Evolutionary conservation across 2,888 invertebrate genomes (phyloP).

Genomic region (Bimastos eiseni): DNA sequence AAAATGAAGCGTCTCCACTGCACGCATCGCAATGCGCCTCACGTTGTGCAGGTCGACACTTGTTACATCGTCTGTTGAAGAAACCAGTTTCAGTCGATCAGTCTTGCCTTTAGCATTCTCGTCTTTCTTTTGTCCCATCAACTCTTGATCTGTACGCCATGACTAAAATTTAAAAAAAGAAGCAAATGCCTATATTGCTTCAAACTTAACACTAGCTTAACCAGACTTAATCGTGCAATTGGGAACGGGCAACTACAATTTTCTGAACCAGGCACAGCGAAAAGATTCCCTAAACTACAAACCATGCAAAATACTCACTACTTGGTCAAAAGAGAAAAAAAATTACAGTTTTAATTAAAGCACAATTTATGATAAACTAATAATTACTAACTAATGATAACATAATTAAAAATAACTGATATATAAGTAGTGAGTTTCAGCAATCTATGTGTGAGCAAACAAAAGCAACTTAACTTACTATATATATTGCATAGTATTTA

Average conservation of each 20-base stretch:
- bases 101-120: not conserved
- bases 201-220: too few species aligned
- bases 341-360: not conserved
- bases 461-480: too few species aligned
- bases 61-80: slow-evolving; percentile 55
- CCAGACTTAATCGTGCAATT: too few species aligned
- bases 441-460: too few species aligned
- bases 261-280: too few species aligned
- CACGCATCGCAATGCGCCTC: slow-evolving; percentile 51
- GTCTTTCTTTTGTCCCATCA: not conserved
- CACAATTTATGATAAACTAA: not conserved
- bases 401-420: not conserved
- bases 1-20: slow-evolving; percentile 56
- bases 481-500: too few species aligned
- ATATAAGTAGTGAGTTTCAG: too few species aligned
- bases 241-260: too few species aligned
- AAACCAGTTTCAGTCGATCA: not conserved
- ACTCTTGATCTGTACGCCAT: not conserved
- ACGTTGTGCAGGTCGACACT: slow-evolving; percentile 55
- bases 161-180: not conserved
- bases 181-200: not conserved
- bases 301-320: slow-evolving; percentile 56
- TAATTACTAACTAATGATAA: not conserved
- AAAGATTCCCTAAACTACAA: slow-evolving; percentile 45
- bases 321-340: slow-evolving; percentile 47